phyloP scores from a whole-genome alignment of 2,113 vertebrate species.

The Xenopus laevis region DNA sequence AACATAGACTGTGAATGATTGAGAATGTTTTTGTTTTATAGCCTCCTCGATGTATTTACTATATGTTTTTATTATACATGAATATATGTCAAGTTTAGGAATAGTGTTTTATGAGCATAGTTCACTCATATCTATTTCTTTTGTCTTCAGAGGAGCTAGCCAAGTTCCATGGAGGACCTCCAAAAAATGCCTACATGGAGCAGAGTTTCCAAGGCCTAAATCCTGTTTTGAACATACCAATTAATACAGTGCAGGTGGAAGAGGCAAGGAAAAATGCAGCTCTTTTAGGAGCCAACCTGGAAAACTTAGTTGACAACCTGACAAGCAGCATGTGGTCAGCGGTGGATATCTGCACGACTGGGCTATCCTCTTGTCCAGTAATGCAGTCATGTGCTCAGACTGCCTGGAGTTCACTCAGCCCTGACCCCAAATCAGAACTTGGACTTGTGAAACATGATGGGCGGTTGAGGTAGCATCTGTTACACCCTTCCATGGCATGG shows the following conservation, averaged over 20 bases:
- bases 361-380: slow-evolving; percentile 78
- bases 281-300: slow-evolving; percentile 70
- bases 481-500: neutral
- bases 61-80: no score
- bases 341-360: slow-evolving; percentile 77
- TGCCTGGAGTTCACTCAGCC: slow-evolving; percentile 91
- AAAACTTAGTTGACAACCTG: slow-evolving; percentile 85
- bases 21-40: no score
- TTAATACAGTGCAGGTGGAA: slow-evolving; percentile 75
- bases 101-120: neutral
- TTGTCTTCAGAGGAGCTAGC: slow-evolving; percentile 78
- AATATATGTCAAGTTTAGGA: neutral
- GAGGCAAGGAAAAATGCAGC: slow-evolving; percentile 80
- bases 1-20: no score
- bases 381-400: slow-evolving; percentile 88
- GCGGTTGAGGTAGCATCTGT: slow-evolving; percentile 88
- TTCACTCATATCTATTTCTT: neutral
- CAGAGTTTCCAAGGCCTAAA: slow-evolving; percentile 97
- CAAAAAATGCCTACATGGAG: slow-evolving; percentile 95
- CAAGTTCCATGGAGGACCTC: slow-evolving; percentile 82
- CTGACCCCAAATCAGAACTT: slow-evolving; percentile 91
- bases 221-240: slow-evolving; percentile 84
- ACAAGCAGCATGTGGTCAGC: slow-evolving; percentile 82
- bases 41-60: no score
- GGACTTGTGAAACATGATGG: slow-evolving; percentile 77